A percentile compares a stretch with the other conserved stretches of the same genome.
Conservation (phyloP, 2,797 vertebrate genomes). For the Morelia viridis region DNA sequence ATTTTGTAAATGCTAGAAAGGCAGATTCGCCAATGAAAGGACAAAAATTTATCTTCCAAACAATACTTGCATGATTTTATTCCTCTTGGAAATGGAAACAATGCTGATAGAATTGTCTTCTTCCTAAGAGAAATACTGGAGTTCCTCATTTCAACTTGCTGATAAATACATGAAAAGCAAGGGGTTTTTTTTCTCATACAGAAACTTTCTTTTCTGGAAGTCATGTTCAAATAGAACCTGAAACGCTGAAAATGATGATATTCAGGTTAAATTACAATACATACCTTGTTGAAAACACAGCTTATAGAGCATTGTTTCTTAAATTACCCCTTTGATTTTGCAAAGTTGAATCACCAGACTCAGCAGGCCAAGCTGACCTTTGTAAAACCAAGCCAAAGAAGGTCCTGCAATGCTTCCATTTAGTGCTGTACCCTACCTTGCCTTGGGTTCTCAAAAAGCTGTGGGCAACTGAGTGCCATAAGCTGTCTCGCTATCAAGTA, state of each 20-base stretch:
- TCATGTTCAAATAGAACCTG: neutral
- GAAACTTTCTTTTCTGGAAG: neutral
- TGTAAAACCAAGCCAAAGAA: neutral
- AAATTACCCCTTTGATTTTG: conserved; percentile 5
- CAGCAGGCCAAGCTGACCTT: conserved; percentile 26
- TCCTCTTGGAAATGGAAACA: neutral
- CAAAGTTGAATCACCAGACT: conserved; percentile 1
- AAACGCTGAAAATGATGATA: neutral
- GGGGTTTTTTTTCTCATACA: neutral
- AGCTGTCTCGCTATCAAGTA: neutral
- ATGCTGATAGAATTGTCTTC: neutral
- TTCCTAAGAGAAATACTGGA: neutral
- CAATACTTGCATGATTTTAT: neutral
- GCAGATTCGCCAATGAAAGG: neutral
- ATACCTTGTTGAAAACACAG: neutral
- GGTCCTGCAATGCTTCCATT: neutral
- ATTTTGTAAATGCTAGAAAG: neutral
- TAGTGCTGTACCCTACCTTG: neutral
- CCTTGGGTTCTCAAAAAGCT: neutral
- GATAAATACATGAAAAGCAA: neutral
- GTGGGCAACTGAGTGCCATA: neutral
- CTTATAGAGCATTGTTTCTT: neutral
- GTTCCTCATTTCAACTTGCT: neutral
- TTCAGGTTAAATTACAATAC: no score
- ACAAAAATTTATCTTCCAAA: neutral